Conservation (phyloP, 2,113 vertebrate species). For the Pithys albifrons region DNA sequence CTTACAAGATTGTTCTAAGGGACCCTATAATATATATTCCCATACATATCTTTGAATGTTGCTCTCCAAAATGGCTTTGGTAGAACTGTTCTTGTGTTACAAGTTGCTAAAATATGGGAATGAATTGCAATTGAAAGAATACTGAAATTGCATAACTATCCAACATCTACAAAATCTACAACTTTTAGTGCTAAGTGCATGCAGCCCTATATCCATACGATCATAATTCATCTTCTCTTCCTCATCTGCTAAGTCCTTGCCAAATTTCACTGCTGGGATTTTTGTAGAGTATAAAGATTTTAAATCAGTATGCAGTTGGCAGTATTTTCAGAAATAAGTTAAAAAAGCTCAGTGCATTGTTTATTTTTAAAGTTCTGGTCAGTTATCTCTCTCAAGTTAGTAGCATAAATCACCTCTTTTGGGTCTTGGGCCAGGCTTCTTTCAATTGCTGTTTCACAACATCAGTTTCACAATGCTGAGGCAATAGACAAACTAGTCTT, state of each 20-base stretch:
- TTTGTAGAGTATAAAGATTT: not conserved
- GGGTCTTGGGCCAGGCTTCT: not conserved
- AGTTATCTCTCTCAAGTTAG: slow-evolving; percentile 23
- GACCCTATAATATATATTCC: not conserved
- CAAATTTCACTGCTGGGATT: slow-evolving; percentile 6
- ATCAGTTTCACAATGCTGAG: slow-evolving; percentile 22
- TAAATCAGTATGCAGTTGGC: not conserved
- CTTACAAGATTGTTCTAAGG: not conserved
- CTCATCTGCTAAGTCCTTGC: not conserved
- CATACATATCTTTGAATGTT: not conserved
- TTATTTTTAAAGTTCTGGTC: slow-evolving; percentile 32
- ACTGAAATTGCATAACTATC: not conserved
- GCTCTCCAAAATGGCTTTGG: not conserved
- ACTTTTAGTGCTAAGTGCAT: not conserved
- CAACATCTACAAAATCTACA: not conserved
- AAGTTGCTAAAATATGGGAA: not conserved
- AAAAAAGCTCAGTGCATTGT: not conserved
- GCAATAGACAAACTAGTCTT: not conserved
- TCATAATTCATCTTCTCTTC: not conserved
- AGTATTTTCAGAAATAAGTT: slow-evolving; percentile 29
- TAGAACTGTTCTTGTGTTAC: not conserved
- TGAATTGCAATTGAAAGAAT: not conserved
- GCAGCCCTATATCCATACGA: rapidly evolving
- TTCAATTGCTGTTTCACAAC: slow-evolving; percentile 39
- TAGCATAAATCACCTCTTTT: not conserved